Conservation (phyloP, 2,113 vertebrate genomes). For the Ptilonorhynchus violaceus region DNA sequence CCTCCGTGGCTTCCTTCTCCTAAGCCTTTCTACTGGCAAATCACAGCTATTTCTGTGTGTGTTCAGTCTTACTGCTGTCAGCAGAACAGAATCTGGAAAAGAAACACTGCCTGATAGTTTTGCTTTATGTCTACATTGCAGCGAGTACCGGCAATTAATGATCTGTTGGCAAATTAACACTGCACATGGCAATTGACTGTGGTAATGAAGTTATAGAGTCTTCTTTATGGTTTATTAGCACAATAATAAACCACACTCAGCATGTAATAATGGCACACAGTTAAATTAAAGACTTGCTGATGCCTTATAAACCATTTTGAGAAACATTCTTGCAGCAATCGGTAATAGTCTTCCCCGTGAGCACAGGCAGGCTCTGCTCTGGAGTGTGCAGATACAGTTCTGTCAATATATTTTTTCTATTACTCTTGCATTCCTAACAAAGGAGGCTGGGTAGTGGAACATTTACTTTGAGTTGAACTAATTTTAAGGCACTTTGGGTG, state of each 20-base stretch:
- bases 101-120: conserved; percentile 23
- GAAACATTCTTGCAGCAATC: conserved; percentile 18
- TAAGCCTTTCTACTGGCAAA: background rate
- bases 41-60: background rate
- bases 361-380: background rate
- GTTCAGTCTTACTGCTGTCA: background rate
- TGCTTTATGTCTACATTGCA: conserved; percentile 39
- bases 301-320: conserved; percentile 56
- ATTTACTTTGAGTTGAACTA: conserved; percentile 6
- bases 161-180: conserved; percentile 59
- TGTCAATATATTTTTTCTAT: conserved; percentile 32
- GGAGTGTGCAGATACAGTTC: background rate
- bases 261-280: conserved; percentile 55
- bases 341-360: background rate
- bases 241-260: conserved; percentile 63
- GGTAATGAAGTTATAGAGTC: conserved; percentile 66
- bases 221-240: conserved; percentile 71
- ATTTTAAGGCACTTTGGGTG: conserved; percentile 31
- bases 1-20: background rate
- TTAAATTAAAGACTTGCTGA: conserved; percentile 69
- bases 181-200: conserved; percentile 62
- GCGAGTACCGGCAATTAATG: conserved; percentile 7
- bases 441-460: background rate
- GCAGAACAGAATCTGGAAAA: background rate
- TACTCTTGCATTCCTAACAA: conserved; percentile 24